Conservation (phyloP, 2,888 invertebrate species). For the Drosophila suboccidentalis region DNA sequence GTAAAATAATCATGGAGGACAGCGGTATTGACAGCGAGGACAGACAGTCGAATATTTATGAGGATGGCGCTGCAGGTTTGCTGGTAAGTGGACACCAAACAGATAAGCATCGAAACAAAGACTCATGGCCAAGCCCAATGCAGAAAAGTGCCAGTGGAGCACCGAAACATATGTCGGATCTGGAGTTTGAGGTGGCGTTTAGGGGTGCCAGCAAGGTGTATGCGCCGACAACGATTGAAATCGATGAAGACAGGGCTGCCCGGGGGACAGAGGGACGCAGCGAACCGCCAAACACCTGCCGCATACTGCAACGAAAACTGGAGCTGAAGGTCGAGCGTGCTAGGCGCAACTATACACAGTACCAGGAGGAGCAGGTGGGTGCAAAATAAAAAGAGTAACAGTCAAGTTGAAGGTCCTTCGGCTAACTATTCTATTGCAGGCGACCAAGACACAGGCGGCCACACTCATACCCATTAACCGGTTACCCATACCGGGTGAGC, state of each 20-base stretch:
- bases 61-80: slow-evolving; percentile 70
- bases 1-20: slow-evolving; percentile 77
- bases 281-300: slow-evolving; percentile 84
- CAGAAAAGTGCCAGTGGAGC: slow-evolving; percentile 73
- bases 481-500: slow-evolving; percentile 84
- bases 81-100: slow-evolving; percentile 59
- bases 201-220: slow-evolving; percentile 73
- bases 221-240: slow-evolving; percentile 68
- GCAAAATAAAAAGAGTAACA: neutral
- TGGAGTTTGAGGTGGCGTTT: slow-evolving; percentile 83
- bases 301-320: slow-evolving; percentile 85
- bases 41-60: slow-evolving; percentile 76
- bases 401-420: slow-evolving; percentile 6
- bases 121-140: slow-evolving; percentile 46
- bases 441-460: slow-evolving; percentile 83
- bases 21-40: slow-evolving; percentile 85
- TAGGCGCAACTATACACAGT: slow-evolving; percentile 84
- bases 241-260: slow-evolving; percentile 67
- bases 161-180: slow-evolving; percentile 76
- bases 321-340: slow-evolving; percentile 86
- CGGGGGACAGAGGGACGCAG: slow-evolving; percentile 49
- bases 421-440: slow-evolving; percentile 56
- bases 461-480: slow-evolving; percentile 85
- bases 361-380: slow-evolving; percentile 81
- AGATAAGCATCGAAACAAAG: slow-evolving; percentile 27